Evolutionary conservation across 2,888 invertebrate genomes (phyloP), one percentile per base, ranked within the genome.

Genomic region (Phasia obesa): DNA sequence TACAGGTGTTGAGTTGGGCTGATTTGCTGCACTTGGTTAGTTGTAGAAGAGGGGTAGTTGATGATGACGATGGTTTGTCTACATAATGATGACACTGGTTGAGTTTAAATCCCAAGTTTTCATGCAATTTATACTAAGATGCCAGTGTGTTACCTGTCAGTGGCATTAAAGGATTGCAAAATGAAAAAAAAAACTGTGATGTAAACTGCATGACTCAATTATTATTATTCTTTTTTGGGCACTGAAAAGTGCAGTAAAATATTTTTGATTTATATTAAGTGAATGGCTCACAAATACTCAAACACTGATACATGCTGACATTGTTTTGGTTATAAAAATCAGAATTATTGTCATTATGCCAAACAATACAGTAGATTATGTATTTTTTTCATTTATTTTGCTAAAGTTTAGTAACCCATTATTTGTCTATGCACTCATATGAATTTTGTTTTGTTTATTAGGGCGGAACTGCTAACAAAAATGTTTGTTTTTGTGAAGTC

Each of bases 351-450:
- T 79, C 83, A 79, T 67, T 76, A 75, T 71, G 75, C 70, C 83
- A 75, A 75, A 74, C 67, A 80, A 80, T 74, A 67, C 79, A 74
- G 73, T 55, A 76, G 71, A 70, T 79, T 69, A 80, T 59, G n/a
- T n/a, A n/a, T n/a, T n/a, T 73, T 71, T 79, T 80, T 77, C 62
- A 70, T 77, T 19, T 44, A 42, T 75, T 75, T 79, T 83, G 83
- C 79, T 75, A 83, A 79, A 75, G 79, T 76, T 76, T 67, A 83
- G 75, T 83, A 83, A 79, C 78, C 78, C 78, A 79, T 71, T 75
- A 83, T 70, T 62, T 74, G 80, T 74, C 19, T 49, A 44, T 62
- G 4, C 19, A 25, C 78, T 67, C 65, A 49, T 35, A 55, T 78
- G 70, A 13, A 19, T 70, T 35, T 44, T 53, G n/a, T 31, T 17